Conservation (phyloP, 1,140 invertebrate species). For the Drosophila prosaltans region DNA sequence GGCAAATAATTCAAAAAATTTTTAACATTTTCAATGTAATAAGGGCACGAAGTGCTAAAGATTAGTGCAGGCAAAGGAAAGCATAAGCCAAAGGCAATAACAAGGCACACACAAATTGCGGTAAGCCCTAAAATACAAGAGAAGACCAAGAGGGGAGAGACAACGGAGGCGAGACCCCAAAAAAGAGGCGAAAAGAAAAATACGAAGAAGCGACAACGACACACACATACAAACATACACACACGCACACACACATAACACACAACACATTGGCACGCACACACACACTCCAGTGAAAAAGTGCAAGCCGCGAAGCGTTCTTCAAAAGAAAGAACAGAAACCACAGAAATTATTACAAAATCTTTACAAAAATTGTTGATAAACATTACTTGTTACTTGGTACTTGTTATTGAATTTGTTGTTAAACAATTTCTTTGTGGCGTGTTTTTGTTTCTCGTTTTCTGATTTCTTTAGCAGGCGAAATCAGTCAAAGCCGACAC, state of each 20-base stretch:
- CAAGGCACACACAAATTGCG: conserved; percentile 34
- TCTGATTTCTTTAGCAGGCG: conserved; percentile 59
- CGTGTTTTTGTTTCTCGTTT: conserved; percentile 47
- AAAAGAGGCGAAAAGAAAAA: conserved; percentile 57
- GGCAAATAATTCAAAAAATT: conserved; percentile 55
- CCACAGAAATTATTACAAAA: conserved; percentile 33
- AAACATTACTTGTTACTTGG: conserved; percentile 30
- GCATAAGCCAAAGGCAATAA: conserved; percentile 36
- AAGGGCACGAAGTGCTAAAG: conserved; percentile 37
- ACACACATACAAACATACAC: conserved; percentile 36
- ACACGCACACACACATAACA: conserved; percentile 38
- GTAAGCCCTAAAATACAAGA: conserved; percentile 50
- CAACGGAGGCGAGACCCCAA: conserved; percentile 37
- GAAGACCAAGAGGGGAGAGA: conserved; percentile 2
- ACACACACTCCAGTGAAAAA: conserved; percentile 66
- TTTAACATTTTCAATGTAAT: conserved; percentile 39
- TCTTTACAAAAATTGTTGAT: background rate
- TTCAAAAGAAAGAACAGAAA: conserved; percentile 13
- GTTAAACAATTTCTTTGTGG: conserved; percentile 21
- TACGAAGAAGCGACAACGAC: conserved; percentile 62
- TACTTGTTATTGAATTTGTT: conserved; percentile 17
- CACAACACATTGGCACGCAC: conserved; percentile 23
- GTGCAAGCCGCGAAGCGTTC: conserved; percentile 62
- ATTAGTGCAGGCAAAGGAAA: conserved; percentile 63
- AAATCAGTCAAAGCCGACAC: conserved; percentile 56